Percentiles rank a stretch among this genome's conserved stretches.
Conservation (phyloP, 35 echinoderm and acorn worm genomes). For the Heliocidaris erythrogramma region DNA sequence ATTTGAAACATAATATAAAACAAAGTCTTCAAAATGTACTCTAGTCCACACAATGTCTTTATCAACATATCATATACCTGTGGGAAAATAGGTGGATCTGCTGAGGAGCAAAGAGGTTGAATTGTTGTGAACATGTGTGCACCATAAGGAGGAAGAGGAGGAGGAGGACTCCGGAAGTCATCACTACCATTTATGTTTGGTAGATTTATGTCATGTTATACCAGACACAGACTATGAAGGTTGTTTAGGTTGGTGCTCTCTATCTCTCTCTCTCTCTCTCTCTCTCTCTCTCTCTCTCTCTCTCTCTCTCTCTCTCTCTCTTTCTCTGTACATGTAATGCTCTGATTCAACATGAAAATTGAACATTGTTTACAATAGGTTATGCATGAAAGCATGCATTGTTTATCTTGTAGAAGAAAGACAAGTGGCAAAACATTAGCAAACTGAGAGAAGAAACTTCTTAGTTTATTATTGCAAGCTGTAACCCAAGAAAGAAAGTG, state of each 20-base stretch:
- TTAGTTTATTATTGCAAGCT: not conserved
- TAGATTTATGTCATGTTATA: slow-evolving; percentile 1
- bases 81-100: not conserved
- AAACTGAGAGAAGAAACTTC: not conserved
- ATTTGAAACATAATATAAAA: no score
- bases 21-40: no score
- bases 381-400: not conserved
- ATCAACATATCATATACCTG: not conserved
- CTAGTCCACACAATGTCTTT: no score
- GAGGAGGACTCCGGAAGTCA: not conserved
- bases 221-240: slow-evolving; percentile 8
- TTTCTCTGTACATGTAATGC: no score
- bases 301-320: not conserved
- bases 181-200: not conserved
- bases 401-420: not conserved
- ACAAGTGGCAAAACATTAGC: not conserved
- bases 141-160: not conserved
- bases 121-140: not conserved
- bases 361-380: not conserved
- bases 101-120: not conserved
- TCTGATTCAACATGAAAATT: not conserved
- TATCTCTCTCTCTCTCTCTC: not conserved
- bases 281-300: not conserved
- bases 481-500: not conserved
- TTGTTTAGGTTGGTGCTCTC: not conserved